Conservation (phyloP, 2,888 invertebrate species). For the Actias luna region DNA sequence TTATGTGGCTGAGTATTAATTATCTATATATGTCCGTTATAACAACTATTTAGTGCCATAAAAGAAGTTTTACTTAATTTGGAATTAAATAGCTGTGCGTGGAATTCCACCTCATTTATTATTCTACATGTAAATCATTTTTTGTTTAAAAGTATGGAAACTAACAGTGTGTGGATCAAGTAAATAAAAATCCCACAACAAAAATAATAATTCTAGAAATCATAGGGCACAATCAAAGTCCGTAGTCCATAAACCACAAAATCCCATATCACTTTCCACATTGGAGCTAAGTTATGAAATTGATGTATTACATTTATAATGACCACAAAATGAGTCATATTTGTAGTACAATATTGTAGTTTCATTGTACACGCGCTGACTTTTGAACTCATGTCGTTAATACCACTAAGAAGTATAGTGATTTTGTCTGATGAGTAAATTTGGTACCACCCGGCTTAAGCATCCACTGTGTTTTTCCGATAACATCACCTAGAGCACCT, state of each 20-base stretch:
- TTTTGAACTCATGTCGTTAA: not conserved
- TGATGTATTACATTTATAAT: not conserved
- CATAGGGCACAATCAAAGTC: not conserved
- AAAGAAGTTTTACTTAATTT: no score
- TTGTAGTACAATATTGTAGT: not conserved
- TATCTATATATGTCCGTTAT: no score
- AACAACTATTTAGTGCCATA: no score
- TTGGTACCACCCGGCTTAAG: not conserved
- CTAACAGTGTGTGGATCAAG: no score
- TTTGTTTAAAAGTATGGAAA: no score
- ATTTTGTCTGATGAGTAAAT: not conserved
- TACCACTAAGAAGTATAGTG: not conserved
- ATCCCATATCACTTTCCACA: slow-evolving; percentile 1
- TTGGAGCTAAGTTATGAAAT: slow-evolving; percentile 4
- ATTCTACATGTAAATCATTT: not conserved
- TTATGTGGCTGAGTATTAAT: no score
- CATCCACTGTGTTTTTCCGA: not conserved
- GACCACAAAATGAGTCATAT: not conserved
- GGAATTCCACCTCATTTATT: no score
- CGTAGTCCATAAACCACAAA: not conserved
- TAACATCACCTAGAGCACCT: not conserved
- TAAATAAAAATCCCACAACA: not conserved
- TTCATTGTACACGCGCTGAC: not conserved
- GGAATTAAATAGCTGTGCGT: no score
- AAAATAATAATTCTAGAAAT: not conserved